Conservation (phyloP, 2,113 vertebrate species). For the Scortum barcoo region DNA sequence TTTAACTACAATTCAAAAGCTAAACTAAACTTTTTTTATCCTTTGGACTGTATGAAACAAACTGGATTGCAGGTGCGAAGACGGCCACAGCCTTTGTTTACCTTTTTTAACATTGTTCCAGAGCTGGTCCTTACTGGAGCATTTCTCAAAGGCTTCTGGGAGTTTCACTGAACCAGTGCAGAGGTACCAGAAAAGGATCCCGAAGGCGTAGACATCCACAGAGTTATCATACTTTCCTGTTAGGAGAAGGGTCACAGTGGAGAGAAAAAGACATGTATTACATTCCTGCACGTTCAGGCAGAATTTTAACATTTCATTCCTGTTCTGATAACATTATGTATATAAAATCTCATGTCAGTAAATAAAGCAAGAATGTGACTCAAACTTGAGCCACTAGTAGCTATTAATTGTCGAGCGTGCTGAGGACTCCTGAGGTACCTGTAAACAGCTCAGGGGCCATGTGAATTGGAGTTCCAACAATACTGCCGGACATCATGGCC, state of each 20-base stretch:
- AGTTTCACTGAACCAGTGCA: constrained; percentile 96
- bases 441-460: constrained; percentile 99
- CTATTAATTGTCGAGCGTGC: neutral
- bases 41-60: neutral
- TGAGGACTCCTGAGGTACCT: constrained; percentile 83
- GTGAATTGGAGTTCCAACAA: constrained; percentile 98
- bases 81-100: constrained; percentile 50
- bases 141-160: constrained; percentile 97
- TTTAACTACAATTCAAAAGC: neutral
- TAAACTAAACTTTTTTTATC: neutral
- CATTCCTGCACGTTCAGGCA: neutral
- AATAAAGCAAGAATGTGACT: constrained; percentile 2
- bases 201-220: constrained; percentile 97
- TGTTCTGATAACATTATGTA: neutral
- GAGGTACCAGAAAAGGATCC: constrained; percentile 99
- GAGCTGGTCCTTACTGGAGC: constrained; percentile 97
- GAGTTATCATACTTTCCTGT: constrained; percentile 98
- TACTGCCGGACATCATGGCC: constrained; percentile 99
- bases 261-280: neutral
- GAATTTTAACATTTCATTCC: neutral
- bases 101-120: constrained; percentile 99
- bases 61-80: neutral
- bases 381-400: neutral
- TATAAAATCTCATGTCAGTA: neutral
- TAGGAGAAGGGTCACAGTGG: neutral